Percentiles rank a stretch among this genome's conserved stretches.
Conservation (phyloP, 1,140 invertebrate genomes). For the Orchesella cincta region DNA sequence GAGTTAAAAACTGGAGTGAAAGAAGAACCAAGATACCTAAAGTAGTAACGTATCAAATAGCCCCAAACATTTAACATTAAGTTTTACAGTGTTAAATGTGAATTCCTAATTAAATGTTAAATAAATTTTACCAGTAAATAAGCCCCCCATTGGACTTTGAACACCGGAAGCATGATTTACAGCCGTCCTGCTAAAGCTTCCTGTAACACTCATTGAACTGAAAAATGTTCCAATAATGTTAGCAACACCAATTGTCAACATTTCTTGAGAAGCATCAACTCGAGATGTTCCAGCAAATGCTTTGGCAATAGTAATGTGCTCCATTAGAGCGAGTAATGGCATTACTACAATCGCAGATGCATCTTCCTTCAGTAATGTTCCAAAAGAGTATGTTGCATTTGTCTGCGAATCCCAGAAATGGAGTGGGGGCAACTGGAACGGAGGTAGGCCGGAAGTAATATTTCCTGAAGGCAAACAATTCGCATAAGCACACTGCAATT, state of each 20-base stretch:
- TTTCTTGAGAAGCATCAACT: conserved; percentile 72
- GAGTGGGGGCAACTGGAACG: conserved; percentile 66
- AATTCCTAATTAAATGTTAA: too few species aligned
- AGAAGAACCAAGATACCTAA: conserved; percentile 71
- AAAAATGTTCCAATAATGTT: conserved; percentile 89
- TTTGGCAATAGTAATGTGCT: conserved; percentile 36
- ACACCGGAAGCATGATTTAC: conserved; percentile 92
- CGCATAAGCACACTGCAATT: too few species aligned
- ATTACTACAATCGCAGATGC: conserved; percentile 51
- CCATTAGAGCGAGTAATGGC: conserved; percentile 34
- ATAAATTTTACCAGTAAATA: too few species aligned
- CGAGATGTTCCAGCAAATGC: conserved; percentile 25
- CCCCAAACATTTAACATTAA: too few species aligned
- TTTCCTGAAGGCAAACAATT: conserved; percentile 39
- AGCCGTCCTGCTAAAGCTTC: conserved; percentile 82
- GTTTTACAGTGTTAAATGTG: too few species aligned
- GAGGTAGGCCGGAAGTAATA: conserved; percentile 70
- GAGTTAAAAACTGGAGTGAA: conserved; percentile 70
- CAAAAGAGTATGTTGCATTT: conserved; percentile 60
- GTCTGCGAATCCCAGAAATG: conserved; percentile 58
- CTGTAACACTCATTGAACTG: conserved; percentile 75
- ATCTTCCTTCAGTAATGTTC: conserved; percentile 64
- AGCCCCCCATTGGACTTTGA: conserved; percentile 69
- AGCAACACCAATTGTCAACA: conserved; percentile 71
- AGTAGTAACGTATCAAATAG: too few species aligned